Evolutionary conservation across 1,140 invertebrate genomes (phyloP).

Genomic region (Drosophila nigromelanica): DNA sequence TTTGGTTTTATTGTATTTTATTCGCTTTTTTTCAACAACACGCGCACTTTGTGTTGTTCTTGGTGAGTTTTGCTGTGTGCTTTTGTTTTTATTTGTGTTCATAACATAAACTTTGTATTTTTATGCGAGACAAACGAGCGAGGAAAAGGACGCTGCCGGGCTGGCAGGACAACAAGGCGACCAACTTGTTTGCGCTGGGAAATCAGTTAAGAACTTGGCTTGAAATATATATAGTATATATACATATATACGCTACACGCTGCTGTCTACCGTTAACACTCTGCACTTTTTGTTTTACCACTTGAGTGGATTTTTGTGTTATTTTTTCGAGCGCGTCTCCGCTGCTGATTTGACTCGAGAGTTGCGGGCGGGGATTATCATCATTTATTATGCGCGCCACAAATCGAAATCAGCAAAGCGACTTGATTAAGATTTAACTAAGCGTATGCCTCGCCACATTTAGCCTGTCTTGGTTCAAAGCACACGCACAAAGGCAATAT

Average conservation of each 20-base stretch:
- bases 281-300: conserved; percentile 71
- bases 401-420: conserved; percentile 79
- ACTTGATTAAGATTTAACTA: conserved; percentile 82
- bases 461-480: neutral
- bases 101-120: conserved; percentile 83
- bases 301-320: conserved; percentile 82
- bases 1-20: conserved; percentile 81
- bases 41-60: conserved; percentile 70
- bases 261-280: conserved; percentile 63
- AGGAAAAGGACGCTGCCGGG: conserved; percentile 9
- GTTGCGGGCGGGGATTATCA: conserved; percentile 9
- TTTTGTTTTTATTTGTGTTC: conserved; percentile 81
- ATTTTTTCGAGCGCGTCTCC: conserved; percentile 60
- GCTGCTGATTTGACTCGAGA: conserved; percentile 58
- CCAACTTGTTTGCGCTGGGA: conserved; percentile 80
- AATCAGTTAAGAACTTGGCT: conserved; percentile 79
- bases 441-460: conserved; percentile 38
- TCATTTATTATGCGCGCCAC: conserved; percentile 79
- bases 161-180: conserved; percentile 41
- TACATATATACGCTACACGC: conserved; percentile 46
- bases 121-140: conserved; percentile 61
- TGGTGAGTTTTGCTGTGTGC: conserved; percentile 63
- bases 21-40: conserved; percentile 54
- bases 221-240: conserved; percentile 25
- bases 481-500: neutral